Base-by-base conservation (phyloP, 2,888 invertebrate species). In the Tenthredo amoena region DNA sequence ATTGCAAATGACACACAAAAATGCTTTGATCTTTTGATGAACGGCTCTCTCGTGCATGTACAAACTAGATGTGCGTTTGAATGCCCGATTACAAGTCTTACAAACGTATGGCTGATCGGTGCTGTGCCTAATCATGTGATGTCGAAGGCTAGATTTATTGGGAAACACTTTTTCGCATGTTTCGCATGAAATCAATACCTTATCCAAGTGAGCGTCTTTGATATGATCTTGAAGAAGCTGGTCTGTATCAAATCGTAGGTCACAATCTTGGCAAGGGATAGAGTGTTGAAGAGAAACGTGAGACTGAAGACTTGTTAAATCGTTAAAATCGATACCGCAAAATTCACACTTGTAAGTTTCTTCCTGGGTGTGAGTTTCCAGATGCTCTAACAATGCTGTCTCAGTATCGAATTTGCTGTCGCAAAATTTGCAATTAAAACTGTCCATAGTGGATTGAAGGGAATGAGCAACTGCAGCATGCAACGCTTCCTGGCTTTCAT, bases 141-240 rank as follows among this genome's bases (percentile, higher is more conserved):
- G 84, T 43, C 88, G 85, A 68, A 89, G 85, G 82, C 88, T 89
- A 50, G 88, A 88, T 68, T 87, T 87, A 26, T 88, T 87, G 15
- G 87, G 88, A 84, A 89, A 88, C 37, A 74, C 58, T 86, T 87
- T 87, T 9, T 87, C 88, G 86, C 90, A 90, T 10, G 89, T 88
- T 86, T 88, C 87, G 77, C 89, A 89, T n/a, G 86, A 43, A 71
- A 58, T 31, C 18, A 65, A 58, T 84, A 86, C 77, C 50, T 81
- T 55, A 21, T 65, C 26, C 21, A 43, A 34, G 47, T 55, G 55
- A 58, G 58, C 77, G 68, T 77, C 71, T 55, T 65, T 82, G 55
- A 21, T 76, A 72, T 50, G 85, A 50, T 87, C 43, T 37, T 83
- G 37, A 47, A 65, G 86, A 12, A 65, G 79, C 31, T 77, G 26